These are phyloP conservation scores for Cinclus cinclus DNA, from an alignment of 2,113 vertebrate genomes.

Conservation along the genomic window DNA sequence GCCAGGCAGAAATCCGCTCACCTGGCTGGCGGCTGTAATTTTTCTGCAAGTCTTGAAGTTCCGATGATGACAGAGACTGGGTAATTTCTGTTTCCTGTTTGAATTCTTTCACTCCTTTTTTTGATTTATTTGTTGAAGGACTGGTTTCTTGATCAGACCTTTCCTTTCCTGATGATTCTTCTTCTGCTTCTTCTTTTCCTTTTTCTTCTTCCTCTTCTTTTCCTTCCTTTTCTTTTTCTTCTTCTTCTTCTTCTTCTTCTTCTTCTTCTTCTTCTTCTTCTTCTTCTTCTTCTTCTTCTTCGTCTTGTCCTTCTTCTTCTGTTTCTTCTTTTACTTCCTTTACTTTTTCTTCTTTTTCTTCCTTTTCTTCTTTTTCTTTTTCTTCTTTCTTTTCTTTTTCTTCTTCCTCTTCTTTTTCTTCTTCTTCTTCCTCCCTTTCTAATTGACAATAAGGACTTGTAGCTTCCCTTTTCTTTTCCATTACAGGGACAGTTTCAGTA, in stretches of 20 bases:
- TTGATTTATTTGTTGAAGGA: background rate
- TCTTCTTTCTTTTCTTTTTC: fast-evolving
- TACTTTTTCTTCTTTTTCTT: fast-evolving
- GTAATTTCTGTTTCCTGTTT: background rate
- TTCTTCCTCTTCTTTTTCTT: fast-evolving
- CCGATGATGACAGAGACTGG: background rate
- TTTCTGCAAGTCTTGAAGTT: background rate
- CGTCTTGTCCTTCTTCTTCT: fast-evolving
- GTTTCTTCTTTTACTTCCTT: fast-evolving
- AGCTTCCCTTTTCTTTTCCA: background rate
- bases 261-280: fast-evolving
- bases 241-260: fast-evolving
- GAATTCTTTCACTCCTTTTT: background rate
- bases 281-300: background rate
- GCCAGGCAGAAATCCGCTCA: background rate
- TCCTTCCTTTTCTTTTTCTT: fast-evolving
- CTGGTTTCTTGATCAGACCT: background rate
- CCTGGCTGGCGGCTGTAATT: background rate
- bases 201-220: fast-evolving
- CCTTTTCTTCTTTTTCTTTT: fast-evolving
- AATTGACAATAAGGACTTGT: background rate
- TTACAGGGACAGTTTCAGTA: background rate
- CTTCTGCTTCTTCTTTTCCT: fast-evolving
- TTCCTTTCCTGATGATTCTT: background rate
- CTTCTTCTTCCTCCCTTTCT: background rate